Base-by-base conservation (phyloP, 2,797 vertebrate genomes). In the Danio albolineatus region DNA sequence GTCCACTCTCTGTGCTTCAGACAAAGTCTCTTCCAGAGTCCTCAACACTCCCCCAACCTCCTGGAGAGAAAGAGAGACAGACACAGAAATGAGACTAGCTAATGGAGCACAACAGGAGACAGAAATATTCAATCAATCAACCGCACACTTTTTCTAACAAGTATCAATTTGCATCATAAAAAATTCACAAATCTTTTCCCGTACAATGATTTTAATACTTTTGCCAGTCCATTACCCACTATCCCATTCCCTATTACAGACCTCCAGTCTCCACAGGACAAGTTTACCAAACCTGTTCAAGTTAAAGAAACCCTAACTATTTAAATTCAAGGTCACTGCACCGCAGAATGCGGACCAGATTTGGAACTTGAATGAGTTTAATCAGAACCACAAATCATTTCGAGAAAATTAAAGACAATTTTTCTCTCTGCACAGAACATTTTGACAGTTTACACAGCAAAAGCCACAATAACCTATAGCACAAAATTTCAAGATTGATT, bases 1-100 rank as follows among this genome's bases (percentile, higher is more conserved):
- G 43, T 96, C 91, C 72, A 93, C 89, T 80, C 95, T 94, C 75
- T 99, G 96, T 21, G 92, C 89, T 54, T 97, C 95, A 74, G 96
- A 91, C 48, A 99, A 85, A 7, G 89, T 64, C 70, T 90, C 92
- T 89, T 99, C 95, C 72, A 99, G 88, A 10, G 92, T 88, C 75
- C 78, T 91, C 53, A 99, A 91, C 0, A 79, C 83, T 17, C 92
- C 93, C 74, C 89, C 92, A 84, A 93, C 89, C 90, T 97, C 94
- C 98, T 99, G 74, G 2, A 89, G 69, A 79, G 78, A 46, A 13
- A 84, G 12, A 56, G 5, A 73, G 39, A 62, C 10, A 75, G 10
- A 51, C 28, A 73, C 10, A 46, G 17, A 79, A 14, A 72, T 57
- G 6, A 65, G 54, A 21, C 54, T 16, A 43, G 57, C 57, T 78